Conservation (phyloP, 2,113 vertebrate genomes). For the Tachysurus vachellii region DNA sequence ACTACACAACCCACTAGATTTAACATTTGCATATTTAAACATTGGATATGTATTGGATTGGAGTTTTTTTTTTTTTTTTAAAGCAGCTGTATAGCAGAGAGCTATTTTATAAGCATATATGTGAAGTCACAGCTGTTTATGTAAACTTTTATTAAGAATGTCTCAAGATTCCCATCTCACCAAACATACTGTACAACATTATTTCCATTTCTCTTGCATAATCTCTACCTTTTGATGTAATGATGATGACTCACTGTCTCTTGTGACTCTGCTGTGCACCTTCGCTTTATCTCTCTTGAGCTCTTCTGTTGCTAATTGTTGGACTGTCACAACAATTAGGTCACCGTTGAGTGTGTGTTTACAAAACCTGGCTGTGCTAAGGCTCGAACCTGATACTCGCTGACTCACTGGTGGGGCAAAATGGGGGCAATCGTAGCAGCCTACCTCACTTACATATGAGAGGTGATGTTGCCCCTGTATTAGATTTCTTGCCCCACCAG, state of each 20-base stretch:
- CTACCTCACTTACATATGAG: conserved; percentile 9
- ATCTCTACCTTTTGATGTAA: conserved; percentile 33
- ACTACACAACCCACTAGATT: neutral
- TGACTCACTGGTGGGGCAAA: conserved; percentile 31
- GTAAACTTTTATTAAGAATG: neutral
- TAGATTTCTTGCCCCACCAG: conserved; percentile 31
- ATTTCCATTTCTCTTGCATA: conserved; percentile 37
- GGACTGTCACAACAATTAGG: conserved; percentile 72
- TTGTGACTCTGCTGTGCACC: conserved; percentile 29
- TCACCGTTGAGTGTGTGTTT: conserved; percentile 64
- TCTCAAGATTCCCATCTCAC: neutral
- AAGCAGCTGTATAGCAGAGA: neutral
- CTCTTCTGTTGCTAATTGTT: conserved; percentile 62
- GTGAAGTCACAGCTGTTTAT: neutral
- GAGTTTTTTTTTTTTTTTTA: neutral
- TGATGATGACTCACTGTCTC: conserved; percentile 51
- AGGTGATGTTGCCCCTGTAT: conserved; percentile 26
- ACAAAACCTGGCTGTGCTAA: conserved; percentile 36
- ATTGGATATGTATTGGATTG: neutral
- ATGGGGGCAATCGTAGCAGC: conserved; percentile 1
- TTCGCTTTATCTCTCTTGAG: conserved; percentile 54
- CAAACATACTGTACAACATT: neutral
- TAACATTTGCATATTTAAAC: neutral
- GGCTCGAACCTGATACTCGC: conserved; percentile 43
- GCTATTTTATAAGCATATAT: neutral